phyloP scores from a whole-genome alignment of 2,113 vertebrate genomes.

The Neofelis nebulosa region DNA sequence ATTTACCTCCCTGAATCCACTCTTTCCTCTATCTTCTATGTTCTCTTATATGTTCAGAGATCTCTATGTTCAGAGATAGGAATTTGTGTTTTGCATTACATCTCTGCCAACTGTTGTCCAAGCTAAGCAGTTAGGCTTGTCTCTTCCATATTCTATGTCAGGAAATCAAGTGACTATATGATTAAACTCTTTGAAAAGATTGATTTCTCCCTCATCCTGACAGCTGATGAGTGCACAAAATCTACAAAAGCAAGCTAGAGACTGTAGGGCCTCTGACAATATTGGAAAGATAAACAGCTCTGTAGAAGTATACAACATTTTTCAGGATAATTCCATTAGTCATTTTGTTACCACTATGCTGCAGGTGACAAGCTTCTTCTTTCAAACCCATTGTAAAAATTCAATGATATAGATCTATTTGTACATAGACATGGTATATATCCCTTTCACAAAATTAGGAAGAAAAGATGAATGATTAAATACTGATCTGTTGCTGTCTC shows the following conservation, averaged over 20 bases:
- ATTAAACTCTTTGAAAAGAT: not conserved
- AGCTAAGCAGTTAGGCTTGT: not conserved
- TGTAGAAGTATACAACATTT: not conserved
- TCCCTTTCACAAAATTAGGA: not conserved
- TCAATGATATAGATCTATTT: not conserved
- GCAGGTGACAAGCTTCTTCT: not conserved
- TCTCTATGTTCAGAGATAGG: not conserved
- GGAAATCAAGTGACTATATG: not conserved
- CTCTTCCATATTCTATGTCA: not conserved
- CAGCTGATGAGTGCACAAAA: rapidly evolving
- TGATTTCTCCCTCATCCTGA: not conserved
- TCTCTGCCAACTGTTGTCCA: not conserved
- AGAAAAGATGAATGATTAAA: not conserved
- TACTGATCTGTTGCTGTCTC: not conserved
- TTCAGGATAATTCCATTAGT: not conserved
- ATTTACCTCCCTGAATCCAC: not conserved
- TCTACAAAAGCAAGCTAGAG: not conserved
- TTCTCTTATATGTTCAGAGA: not conserved
- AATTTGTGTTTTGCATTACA: not conserved
- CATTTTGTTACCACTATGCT: not conserved
- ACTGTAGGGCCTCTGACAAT: not conserved
- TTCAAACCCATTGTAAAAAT: not conserved
- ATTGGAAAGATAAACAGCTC: not conserved
- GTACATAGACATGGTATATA: not conserved
- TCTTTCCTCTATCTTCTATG: not conserved